phyloP scores from a whole-genome alignment of 1,140 invertebrate species.

The Macrosteles quadrilineatus region DNA sequence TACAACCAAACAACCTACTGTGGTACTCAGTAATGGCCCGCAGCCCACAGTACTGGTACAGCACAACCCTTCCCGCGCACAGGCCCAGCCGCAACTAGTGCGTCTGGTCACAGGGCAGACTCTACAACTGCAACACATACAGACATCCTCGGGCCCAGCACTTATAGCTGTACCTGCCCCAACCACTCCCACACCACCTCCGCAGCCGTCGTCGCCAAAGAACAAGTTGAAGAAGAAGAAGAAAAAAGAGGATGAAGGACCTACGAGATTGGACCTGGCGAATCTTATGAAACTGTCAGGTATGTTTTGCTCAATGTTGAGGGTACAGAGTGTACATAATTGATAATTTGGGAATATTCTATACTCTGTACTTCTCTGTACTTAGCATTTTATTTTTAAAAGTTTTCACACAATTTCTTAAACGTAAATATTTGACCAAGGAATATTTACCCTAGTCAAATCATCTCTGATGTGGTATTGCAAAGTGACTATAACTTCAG shows the following conservation, averaged over 20 bases:
- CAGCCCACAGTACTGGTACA: constrained; percentile 36
- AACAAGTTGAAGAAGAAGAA: constrained; percentile 55
- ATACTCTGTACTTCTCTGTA: neutral
- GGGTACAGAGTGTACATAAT: too few relatives aligned
- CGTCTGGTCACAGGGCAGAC: constrained; percentile 47
- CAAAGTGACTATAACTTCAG: too few relatives aligned
- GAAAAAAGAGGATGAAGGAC: constrained; percentile 58
- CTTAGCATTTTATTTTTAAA: too few relatives aligned
- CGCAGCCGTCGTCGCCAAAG: constrained; percentile 41
- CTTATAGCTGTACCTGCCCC: constrained; percentile 49
- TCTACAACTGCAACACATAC: constrained; percentile 55
- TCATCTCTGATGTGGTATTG: too few relatives aligned
- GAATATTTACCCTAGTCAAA: too few relatives aligned
- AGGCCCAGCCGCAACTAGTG: constrained; percentile 44
- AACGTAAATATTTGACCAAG: too few relatives aligned
- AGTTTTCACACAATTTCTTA: too few relatives aligned
- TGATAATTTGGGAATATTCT: neutral
- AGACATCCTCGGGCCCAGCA: constrained; percentile 54
- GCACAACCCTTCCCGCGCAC: constrained; percentile 24
- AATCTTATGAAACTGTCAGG: constrained; percentile 60
- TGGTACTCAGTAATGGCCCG: constrained; percentile 37
- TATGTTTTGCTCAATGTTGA: too few relatives aligned
- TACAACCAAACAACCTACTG: constrained; percentile 28
- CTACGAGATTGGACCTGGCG: constrained; percentile 55
- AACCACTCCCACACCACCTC: constrained; percentile 33